Evolutionary conservation across 2,113 vertebrate genomes (phyloP).

Genomic region (Speoplatyrhinus poulsoni): DNA sequence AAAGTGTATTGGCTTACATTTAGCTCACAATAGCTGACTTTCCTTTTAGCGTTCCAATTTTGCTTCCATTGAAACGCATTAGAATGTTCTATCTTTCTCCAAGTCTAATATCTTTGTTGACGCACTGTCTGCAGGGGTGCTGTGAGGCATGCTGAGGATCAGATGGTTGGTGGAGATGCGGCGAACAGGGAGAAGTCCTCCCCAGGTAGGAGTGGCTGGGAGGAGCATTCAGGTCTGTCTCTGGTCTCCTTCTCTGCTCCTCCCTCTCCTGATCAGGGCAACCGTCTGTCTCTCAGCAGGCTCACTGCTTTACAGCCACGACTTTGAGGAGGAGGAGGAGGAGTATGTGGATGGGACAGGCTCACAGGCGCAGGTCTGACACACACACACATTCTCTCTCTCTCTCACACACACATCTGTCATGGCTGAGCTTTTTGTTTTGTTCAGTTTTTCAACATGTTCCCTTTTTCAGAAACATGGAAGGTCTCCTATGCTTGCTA

Average conservation of each 20-base stretch:
- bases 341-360: constrained; percentile 3
- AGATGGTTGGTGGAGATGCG: background rate
- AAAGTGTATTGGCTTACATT: too few species aligned
- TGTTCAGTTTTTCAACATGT: background rate
- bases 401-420: too few species aligned
- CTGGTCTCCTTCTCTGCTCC: background rate
- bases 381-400: background rate
- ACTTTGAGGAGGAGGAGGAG: constrained; percentile 86
- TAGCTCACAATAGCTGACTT: too few species aligned
- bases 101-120: background rate
- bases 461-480: constrained; percentile 74
- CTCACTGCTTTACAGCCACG: constrained; percentile 84
- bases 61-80: too few species aligned
- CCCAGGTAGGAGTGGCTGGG: constrained; percentile 29
- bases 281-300: constrained; percentile 14
- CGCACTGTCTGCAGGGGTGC: constrained; percentile 39
- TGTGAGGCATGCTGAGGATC: constrained; percentile 14
- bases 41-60: too few species aligned
- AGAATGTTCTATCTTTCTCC: too few species aligned
- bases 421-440: too few species aligned
- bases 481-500: constrained; percentile 77
- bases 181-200: constrained; percentile 14
- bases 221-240: background rate
- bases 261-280: background rate
- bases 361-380: constrained; percentile 51